Evolutionary conservation across 1,140 invertebrate species (phyloP), one percentile per base, ranked within the genome.

Genomic region (Sinella curviseta): DNA sequence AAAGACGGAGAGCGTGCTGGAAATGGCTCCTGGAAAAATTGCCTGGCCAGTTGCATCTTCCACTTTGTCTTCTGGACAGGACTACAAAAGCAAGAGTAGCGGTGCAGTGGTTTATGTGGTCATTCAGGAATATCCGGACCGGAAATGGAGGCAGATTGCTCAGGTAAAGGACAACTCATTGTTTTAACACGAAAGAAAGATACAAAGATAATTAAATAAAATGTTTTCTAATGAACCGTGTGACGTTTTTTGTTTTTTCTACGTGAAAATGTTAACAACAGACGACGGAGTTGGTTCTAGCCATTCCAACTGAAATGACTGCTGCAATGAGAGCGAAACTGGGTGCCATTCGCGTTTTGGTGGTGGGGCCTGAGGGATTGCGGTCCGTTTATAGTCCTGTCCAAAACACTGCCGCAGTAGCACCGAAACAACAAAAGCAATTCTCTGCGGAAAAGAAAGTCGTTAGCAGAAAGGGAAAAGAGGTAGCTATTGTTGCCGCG

Each of bases 51-150:
- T n/a, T n/a, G n/a, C n/a, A n/a, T n/a, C n/a, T n/a, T n/a, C n/a
- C n/a, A n/a, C n/a, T n/a, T n/a, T n/a, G n/a, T n/a, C n/a, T n/a
- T n/a, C n/a, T 24, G n/a, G n/a, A n/a, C n/a, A n/a, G n/a, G n/a
- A n/a, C n/a, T n/a, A n/a, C n/a, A n/a, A n/a, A n/a, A n/a, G n/a
- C n/a, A n/a, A n/a, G n/a, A n/a, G n/a, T n/a, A n/a, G n/a, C n/a
- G n/a, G n/a, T 30, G 90, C 90, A 24, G 85, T 91, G n/a, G 90
- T 92, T 24, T 92, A 91, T 86, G 90, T 92, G 3, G 90, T 92
- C 30, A 91, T 92, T 90, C 86, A 90, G 2, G 88, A 91, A 78
- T 81, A 82, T 33, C 87, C 80, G 0, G 83, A 89, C 31, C 88
- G 88, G 34, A 89, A 89, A 24, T 92, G 91, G 91, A 85, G 90